Conservation (phyloP, 2,888 invertebrate species). For the Andricus curvator region DNA sequence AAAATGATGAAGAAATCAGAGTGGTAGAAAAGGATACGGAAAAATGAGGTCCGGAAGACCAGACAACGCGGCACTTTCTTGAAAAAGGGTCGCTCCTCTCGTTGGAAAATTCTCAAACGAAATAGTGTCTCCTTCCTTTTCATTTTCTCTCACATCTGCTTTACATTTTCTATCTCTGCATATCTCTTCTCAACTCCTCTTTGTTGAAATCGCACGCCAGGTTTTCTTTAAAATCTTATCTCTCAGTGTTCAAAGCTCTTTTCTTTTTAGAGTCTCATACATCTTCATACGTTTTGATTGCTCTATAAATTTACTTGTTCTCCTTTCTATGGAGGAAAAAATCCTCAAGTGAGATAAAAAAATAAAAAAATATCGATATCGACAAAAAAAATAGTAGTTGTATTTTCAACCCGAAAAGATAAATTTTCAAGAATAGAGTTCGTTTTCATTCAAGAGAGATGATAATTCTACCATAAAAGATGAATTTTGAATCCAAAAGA, state of each 20-base stretch:
- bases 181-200: constrained; percentile 8
- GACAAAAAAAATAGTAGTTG: too few relatives aligned
- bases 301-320: neutral
- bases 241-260: neutral
- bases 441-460: too few relatives aligned
- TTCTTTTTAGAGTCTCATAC: constrained; percentile 1
- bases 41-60: neutral
- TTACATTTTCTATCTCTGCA: constrained; percentile 14
- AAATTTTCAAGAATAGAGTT: too few relatives aligned
- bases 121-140: constrained; percentile 15
- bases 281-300: constrained; percentile 2
- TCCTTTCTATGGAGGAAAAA: neutral
- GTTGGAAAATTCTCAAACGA: constrained; percentile 22
- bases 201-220: neutral
- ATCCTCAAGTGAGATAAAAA: neutral
- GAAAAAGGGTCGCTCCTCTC: neutral
- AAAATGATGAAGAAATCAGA: neutral
- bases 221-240: constrained; percentile 11
- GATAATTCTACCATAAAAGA: too few relatives aligned
- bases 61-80: constrained; percentile 7
- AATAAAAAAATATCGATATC: too few relatives aligned
- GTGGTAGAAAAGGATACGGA: neutral
- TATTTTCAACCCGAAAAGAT: too few relatives aligned
- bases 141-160: constrained; percentile 7
- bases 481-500: too few relatives aligned